Evolutionary conservation across 2,888 invertebrate species (phyloP).

Genomic region (Rosalia funebris): DNA sequence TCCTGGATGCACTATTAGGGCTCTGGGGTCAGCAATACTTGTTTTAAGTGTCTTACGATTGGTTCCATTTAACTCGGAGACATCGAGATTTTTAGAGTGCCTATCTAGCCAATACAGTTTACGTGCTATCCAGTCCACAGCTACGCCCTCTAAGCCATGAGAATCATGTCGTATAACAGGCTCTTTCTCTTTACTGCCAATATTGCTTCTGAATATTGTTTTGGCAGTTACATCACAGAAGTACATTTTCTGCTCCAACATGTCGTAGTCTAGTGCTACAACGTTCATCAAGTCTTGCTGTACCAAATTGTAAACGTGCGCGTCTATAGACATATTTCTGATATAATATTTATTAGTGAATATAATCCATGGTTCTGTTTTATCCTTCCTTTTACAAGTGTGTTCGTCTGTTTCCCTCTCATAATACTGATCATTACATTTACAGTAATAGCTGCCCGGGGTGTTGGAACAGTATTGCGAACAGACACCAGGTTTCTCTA

Average conservation of each 20-base stretch:
- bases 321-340: constrained; percentile 93
- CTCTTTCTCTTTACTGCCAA: constrained; percentile 73
- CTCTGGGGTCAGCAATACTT: constrained; percentile 92
- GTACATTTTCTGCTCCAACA: constrained; percentile 85
- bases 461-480: constrained; percentile 96
- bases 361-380: constrained; percentile 84
- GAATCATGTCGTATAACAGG: constrained; percentile 92
- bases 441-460: constrained; percentile 94
- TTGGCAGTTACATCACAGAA: constrained; percentile 97
- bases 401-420: constrained; percentile 87
- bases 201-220: constrained; percentile 85
- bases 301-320: constrained; percentile 82
- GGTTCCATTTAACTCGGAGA: constrained; percentile 92
- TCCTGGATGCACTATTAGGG: constrained; percentile 94
- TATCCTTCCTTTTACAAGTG: constrained; percentile 90
- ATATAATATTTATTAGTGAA: constrained; percentile 98
- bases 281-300: constrained; percentile 97
- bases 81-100: constrained; percentile 94
- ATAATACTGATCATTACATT: constrained; percentile 92
- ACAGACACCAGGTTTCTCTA: constrained; percentile 88
- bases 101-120: constrained; percentile 98
- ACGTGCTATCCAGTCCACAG: constrained; percentile 95
- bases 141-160: constrained; percentile 96
- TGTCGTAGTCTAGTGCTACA: constrained; percentile 95
- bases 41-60: constrained; percentile 89